Evolutionary conservation across 2,113 vertebrate genomes (phyloP).

Genomic region (Tautogolabrus adspersus): DNA sequence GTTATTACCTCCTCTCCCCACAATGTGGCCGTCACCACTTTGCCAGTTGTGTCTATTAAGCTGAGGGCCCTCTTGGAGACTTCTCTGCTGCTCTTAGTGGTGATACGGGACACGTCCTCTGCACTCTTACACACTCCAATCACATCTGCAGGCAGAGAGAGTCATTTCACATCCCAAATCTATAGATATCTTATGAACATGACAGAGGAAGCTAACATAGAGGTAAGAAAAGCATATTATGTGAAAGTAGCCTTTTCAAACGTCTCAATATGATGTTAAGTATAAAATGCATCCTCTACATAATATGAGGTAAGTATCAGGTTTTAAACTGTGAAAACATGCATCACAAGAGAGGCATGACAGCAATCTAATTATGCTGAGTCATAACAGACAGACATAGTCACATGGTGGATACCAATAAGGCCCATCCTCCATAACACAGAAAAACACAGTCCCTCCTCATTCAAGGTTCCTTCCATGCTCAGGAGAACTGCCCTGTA

Average conservation of each 20-base stretch:
- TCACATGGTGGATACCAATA: too few relatives aligned
- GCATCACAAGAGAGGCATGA: too few relatives aligned
- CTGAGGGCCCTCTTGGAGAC: conserved; percentile 90
- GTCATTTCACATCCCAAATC: conserved; percentile 9
- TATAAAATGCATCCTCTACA: conserved; percentile 17
- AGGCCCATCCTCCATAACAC: too few relatives aligned
- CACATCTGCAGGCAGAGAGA: conserved; percentile 83
- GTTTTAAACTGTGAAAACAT: too few relatives aligned
- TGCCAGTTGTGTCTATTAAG: conserved; percentile 90
- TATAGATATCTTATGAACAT: conserved; percentile 1
- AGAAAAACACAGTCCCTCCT: too few relatives aligned
- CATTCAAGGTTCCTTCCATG: too few relatives aligned
- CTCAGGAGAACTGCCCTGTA: conserved; percentile 24
- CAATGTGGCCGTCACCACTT: conserved; percentile 87
- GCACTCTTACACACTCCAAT: conserved; percentile 93
- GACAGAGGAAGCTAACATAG: neutral
- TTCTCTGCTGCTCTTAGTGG: conserved; percentile 87
- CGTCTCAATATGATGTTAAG: conserved; percentile 14
- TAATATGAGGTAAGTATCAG: conserved; percentile 16
- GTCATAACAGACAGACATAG: too few relatives aligned
- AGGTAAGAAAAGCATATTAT: neutral
- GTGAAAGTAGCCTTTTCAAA: conserved; percentile 8
- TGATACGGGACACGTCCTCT: conserved; percentile 88
- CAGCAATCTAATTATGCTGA: too few relatives aligned
- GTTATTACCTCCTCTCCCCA: conserved; percentile 91